Evolutionary conservation across 2,797 vertebrate species (phyloP), one percentile per base, ranked within the genome.

Genomic region (Darevskia mixta): DNA sequence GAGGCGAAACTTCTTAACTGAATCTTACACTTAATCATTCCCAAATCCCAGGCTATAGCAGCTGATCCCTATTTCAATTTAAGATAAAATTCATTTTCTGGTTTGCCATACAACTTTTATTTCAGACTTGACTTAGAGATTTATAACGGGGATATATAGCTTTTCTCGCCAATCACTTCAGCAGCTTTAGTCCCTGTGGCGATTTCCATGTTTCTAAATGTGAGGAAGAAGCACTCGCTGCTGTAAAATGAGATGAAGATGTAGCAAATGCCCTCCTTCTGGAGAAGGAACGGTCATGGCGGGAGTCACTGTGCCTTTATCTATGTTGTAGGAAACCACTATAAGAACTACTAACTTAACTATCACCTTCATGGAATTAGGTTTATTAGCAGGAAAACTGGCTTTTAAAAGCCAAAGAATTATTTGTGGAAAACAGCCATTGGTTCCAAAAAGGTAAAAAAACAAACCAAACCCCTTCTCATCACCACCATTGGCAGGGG

Each of bases 71-170:
- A 81, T 92, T 96, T 94, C 4, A 18, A 96, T 96, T 96, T 95
- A 94, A 95, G 96, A 93, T 95, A 94, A 96, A 96, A 96, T 95
- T 96, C 93, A 95, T 97, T 95, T 96, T 95, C 92, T 93, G 79
- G 80, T 95, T 95, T 95, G 94, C 93, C 79, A 81, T 94, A 91
- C 92, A 93, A 94, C 91, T 96, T 95, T 95, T 95, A 95, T 95
- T 95, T 95, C 90, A 86, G 93, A 95, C 93, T 96, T 93, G 87
- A 95, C 94, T 95, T 89, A 90, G 92, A 95, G 94, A 95, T 95
- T 95, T 95, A 96, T 89, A 90, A 95, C 90, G 0, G 2, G 61
- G 80, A 92, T 93, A 94, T 85, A 94, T 85, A 91, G 93, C 90
- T 95, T 95, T 96, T 92, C 90, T 94, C 85, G 58, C 93, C 93